Percentiles rank a stretch among this genome's conserved stretches.
These are phyloP conservation scores for Chromobotia macracanthus DNA, from an alignment of 2,797 vertebrate genomes.

Conservation along the genomic window DNA sequence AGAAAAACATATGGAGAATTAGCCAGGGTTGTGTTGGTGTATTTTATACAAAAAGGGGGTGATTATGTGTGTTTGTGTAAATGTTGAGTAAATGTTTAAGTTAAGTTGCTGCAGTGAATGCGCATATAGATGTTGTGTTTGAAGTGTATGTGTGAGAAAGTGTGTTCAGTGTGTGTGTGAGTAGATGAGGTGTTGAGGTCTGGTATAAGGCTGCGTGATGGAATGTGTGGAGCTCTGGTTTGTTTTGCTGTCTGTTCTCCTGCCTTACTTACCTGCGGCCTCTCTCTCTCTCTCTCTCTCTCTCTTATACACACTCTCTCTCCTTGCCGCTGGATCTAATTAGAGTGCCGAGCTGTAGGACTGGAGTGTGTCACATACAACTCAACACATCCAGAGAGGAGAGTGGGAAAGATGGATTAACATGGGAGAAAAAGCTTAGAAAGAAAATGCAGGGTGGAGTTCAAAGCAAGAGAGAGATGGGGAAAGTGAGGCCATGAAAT, in stretches of 20 bases:
- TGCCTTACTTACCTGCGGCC: slow-evolving; percentile 43
- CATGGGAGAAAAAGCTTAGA: slow-evolving; percentile 38
- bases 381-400: slow-evolving; percentile 69
- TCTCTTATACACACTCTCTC: slow-evolving; percentile 58
- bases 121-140: slow-evolving; percentile 41
- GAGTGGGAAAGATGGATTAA: slow-evolving; percentile 46
- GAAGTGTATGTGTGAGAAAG: background rate
- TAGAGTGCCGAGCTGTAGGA: slow-evolving; percentile 62
- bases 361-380: slow-evolving; percentile 79
- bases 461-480: slow-evolving; percentile 14
- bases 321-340: slow-evolving; percentile 81
- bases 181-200: slow-evolving; percentile 41
- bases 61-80: background rate
- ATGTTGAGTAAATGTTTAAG: slow-evolving; percentile 7
- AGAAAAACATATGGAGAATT: background rate
- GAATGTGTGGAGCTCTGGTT: slow-evolving; percentile 79
- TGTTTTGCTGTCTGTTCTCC: slow-evolving; percentile 70
- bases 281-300: slow-evolving; percentile 7
- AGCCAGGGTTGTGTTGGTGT: background rate
- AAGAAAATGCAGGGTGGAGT: slow-evolving; percentile 27
- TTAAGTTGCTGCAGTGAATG: slow-evolving; percentile 13
- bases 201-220: slow-evolving; percentile 71
- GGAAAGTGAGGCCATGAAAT: slow-evolving; percentile 25
- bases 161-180: slow-evolving; percentile 31
- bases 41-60: background rate